Conservation (phyloP, 2,888 invertebrate genomes). For the Rutpela maculata region DNA sequence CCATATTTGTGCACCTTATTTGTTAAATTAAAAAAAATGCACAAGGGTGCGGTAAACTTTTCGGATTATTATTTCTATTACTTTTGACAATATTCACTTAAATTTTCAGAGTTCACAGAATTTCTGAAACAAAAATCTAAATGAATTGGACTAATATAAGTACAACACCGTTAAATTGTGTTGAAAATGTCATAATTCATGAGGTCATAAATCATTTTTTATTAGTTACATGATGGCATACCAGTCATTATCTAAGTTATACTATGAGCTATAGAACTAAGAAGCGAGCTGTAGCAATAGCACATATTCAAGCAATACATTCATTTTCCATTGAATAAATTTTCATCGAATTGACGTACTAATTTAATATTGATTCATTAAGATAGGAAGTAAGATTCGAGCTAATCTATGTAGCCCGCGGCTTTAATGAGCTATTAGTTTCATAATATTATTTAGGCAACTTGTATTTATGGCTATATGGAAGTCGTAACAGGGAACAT, state of each 20-base stretch:
- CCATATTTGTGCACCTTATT: too few relatives aligned
- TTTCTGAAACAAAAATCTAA: too few relatives aligned
- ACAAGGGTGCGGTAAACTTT: too few relatives aligned
- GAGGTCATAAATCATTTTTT: too few relatives aligned
- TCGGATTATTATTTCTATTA: too few relatives aligned
- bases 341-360: constrained; percentile 1
- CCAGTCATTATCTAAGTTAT: background rate
- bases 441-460: constrained; percentile 36
- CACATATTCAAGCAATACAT: background rate
- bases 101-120: too few relatives aligned
- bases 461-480: constrained; percentile 38
- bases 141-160: too few relatives aligned
- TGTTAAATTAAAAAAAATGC: too few relatives aligned
- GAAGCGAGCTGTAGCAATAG: background rate
- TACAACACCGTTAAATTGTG: too few relatives aligned
- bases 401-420: constrained; percentile 21
- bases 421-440: constrained; percentile 31
- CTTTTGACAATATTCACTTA: too few relatives aligned
- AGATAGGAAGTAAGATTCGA: constrained; percentile 27
- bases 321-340: background rate
- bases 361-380: constrained; percentile 17
- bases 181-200: too few relatives aligned
- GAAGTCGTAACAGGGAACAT: constrained; percentile 36
- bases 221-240: background rate
- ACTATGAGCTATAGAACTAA: background rate